These are phyloP conservation scores for Collichthys lucidus DNA, from an alignment of 2,113 vertebrate genomes.

Conservation along the genomic window DNA sequence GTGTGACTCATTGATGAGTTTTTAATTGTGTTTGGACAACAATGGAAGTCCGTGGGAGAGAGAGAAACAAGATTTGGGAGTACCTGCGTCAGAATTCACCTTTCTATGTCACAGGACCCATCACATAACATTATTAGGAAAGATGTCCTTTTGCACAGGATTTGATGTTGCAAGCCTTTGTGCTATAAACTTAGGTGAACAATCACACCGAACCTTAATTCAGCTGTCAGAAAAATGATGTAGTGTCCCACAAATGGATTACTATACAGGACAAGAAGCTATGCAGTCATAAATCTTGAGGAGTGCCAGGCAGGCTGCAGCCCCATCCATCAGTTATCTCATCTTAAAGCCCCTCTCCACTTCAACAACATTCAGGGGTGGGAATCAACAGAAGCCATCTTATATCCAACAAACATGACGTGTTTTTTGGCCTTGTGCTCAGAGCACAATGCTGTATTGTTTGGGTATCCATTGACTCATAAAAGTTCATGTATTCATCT, in stretches of 20 bases:
- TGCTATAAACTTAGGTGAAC: slow-evolving; percentile 62
- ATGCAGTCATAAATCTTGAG: slow-evolving; percentile 58
- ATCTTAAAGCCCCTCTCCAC: slow-evolving; percentile 52
- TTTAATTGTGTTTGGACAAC: background rate
- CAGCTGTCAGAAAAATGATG: slow-evolving; percentile 66
- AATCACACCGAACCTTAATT: slow-evolving; percentile 60
- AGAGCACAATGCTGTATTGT: too few species aligned
- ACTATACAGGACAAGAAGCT: slow-evolving; percentile 62
- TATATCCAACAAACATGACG: background rate
- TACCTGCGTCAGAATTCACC: background rate
- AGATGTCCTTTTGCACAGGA: slow-evolving; percentile 21
- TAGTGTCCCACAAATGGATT: slow-evolving; percentile 67
- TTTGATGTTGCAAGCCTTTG: slow-evolving; percentile 47
- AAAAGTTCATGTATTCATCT: too few species aligned
- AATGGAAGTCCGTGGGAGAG: background rate
- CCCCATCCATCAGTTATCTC: slow-evolving; percentile 71
- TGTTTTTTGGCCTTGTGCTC: too few species aligned
- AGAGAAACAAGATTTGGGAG: background rate
- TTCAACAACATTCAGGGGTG: slow-evolving; percentile 29
- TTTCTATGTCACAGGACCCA: background rate
- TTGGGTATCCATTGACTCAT: too few species aligned
- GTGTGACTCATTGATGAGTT: background rate
- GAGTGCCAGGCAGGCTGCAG: slow-evolving; percentile 37
- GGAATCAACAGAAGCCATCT: slow-evolving; percentile 5
- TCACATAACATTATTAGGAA: slow-evolving; percentile 9